Percentiles rank a stretch among this genome's conserved stretches.
Conservation (phyloP, 1,140 invertebrate genomes). For the Pentalonia nigronervosa region DNA sequence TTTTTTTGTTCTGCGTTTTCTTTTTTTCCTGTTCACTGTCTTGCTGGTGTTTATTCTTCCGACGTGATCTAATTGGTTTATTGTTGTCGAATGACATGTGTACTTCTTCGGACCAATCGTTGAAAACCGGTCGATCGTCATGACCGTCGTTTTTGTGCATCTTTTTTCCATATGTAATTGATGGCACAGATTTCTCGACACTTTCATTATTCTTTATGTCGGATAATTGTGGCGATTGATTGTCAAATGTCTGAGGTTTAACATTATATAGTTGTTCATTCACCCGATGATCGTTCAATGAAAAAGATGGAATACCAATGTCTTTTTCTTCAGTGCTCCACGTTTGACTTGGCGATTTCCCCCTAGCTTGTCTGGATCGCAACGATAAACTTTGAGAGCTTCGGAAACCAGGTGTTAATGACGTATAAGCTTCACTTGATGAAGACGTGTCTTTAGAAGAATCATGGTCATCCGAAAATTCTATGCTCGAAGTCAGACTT, state of each 20-base stretch:
- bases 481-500: background rate
- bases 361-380: slow-evolving; percentile 37
- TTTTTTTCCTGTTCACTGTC: slow-evolving; percentile 22
- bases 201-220: slow-evolving; percentile 3
- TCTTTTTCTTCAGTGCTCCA: slow-evolving; percentile 43
- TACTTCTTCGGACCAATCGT: slow-evolving; percentile 34
- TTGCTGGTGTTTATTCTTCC: slow-evolving; percentile 27
- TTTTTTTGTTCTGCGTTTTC: background rate
- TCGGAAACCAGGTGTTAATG: background rate
- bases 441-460: background rate
- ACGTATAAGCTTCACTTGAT: background rate
- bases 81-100: slow-evolving; percentile 9
- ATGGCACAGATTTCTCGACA: background rate
- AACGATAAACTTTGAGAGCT: background rate
- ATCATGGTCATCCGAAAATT: background rate
- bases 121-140: slow-evolving; percentile 16
- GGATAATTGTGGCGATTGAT: background rate
- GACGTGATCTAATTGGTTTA: background rate
- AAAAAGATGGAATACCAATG: background rate
- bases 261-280: slow-evolving; percentile 37
- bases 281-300: background rate
- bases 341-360: background rate
- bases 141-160: background rate
- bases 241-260: slow-evolving; percentile 27
- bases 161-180: slow-evolving; percentile 38